Conservation (phyloP, 2,888 invertebrate species). For the Oxytorus armatus region DNA sequence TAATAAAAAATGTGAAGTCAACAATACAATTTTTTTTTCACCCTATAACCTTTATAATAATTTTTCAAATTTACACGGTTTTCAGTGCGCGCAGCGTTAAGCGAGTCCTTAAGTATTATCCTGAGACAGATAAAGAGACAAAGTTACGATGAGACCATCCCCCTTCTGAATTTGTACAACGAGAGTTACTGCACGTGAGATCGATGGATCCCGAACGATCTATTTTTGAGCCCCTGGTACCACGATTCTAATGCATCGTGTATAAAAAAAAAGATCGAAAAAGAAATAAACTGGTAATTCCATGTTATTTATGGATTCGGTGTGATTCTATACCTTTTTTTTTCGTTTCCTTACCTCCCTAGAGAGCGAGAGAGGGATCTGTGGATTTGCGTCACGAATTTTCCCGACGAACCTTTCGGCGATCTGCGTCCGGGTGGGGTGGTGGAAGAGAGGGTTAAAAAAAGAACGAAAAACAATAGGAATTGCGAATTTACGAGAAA, state of each 20-base stretch:
- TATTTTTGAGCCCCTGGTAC: neutral
- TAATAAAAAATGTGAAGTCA: too few relatives aligned
- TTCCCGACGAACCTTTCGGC: slow-evolving; percentile 32
- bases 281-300: slow-evolving; percentile 20
- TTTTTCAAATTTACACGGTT: too few relatives aligned
- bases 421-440: neutral
- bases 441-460: neutral
- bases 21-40: too few relatives aligned
- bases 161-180: neutral
- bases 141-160: too few relatives aligned
- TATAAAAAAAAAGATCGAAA: slow-evolving; percentile 4
- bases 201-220: neutral
- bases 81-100: too few relatives aligned
- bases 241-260: neutral
- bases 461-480: slow-evolving; percentile 9
- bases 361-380: neutral
- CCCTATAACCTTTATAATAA: too few relatives aligned
- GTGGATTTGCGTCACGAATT: slow-evolving; percentile 49
- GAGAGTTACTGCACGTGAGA: neutral
- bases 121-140: too few relatives aligned
- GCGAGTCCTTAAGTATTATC: too few relatives aligned
- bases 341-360: slow-evolving; percentile 6
- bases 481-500: slow-evolving; percentile 11
- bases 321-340: slow-evolving; percentile 34
- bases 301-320: slow-evolving; percentile 49